Base-by-base conservation (phyloP, 2,797 vertebrate species). In the Oreortyx pictus region DNA sequence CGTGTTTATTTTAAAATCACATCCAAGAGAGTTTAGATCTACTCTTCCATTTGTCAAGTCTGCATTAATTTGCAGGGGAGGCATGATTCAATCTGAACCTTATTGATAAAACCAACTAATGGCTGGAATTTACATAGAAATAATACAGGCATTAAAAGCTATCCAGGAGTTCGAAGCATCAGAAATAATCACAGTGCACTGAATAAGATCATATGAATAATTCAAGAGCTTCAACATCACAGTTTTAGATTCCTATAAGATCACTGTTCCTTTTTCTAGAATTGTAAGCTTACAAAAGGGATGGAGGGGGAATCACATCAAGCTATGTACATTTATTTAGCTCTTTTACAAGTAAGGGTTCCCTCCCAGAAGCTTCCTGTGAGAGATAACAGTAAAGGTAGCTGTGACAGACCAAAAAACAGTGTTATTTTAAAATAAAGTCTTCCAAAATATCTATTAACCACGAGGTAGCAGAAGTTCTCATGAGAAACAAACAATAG, bases 51-150 rank as follows among this genome's bases (percentile, higher is more conserved):
- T 95, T 90, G 41, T 80, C 74, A 86, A 77, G 49, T 31, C 77
- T 78, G 57, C 75, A 52, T 75, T 92, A 85, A 91, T 93, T 94
- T 95, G 46, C 68, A 85, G 68, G 65, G 88, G 49, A 93, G 72
- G 59, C 83, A 91, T 77, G 92, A 94, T 95, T 95, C 86, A 90
- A 80, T 94, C 91, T 81, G 71, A 91, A 94, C 70, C 78, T 95
- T 94, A 93, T 90, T 96, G 96, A 90, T 94, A 94, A 91, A 94
- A 93, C 85, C 75, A 93, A 5, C 93, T 95, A 95, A 94, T 94
- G 77, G 85, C n/a, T 95, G 70, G 82, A 90, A 95, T 96, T 96
- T 95, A 95, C 96, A 96, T 94, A 88, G 88, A 90, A 95, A 96
- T 95, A 95, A 96, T 92, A 72, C 68, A 85, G 70, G 92, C 94